Base-by-base conservation (phyloP, 1,140 invertebrate species). In the Halesus radiatus region DNA sequence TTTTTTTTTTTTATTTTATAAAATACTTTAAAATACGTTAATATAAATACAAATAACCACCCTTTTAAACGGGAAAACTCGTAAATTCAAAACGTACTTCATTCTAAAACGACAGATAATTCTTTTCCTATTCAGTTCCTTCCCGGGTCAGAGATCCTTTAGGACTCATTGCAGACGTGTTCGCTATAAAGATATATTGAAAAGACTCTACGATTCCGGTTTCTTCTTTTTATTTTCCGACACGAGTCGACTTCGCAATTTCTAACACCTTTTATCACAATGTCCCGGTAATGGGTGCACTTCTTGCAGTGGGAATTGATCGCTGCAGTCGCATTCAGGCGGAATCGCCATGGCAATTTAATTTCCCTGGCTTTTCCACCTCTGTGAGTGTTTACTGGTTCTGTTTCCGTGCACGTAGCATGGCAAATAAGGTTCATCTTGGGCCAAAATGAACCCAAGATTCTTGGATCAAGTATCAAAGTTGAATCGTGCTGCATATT, bases 191-290 rank as follows among this genome's bases (percentile, higher is more conserved):
- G 68, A 68, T 68, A 32, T 37, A 68, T 37, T 37, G 64, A 68
- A 68, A 68, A 72, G 68, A 53, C 68, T 72, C 6, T 20, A 23
- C 26, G 68, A 53, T 53, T 72, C 68, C 37, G 8, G 68, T 5
- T 29, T 0, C 15, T 52, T 53, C 68, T 26, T 72, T 16, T 72
- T 72, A 26, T 72, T 52, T 29, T 37, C 62, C 62, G 32, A 66
- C 22, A 66, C 56, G 56, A 23, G 56, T 23, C 13, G 62, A 70
- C 32, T 70, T 72, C 10, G 68, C 68, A 72, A 72, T 72, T 72
- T 26, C 45, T 50, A 50, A 45, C 68, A 53, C 50, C 68, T 72
- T 72, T 54, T 72, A 72, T 72, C 68, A 53, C 68, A 72, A 53
- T 72, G 68, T 72, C 68, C 53, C 50, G 18, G 45, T 72, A 72